Evolutionary conservation across 2,888 invertebrate species (phyloP).

Genomic region (Horisme vitalbata): DNA sequence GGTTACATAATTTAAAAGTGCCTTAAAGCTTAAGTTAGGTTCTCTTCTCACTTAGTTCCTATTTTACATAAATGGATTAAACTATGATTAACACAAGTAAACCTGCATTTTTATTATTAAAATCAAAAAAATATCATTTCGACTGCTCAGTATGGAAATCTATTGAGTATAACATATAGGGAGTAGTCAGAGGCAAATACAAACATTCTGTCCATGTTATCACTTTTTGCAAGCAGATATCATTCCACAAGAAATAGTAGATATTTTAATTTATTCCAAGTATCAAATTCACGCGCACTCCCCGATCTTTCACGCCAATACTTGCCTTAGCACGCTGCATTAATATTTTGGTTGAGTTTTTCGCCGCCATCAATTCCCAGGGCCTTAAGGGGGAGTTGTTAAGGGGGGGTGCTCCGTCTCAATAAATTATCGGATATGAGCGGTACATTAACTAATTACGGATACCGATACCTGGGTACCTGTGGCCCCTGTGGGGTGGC

Average conservation of each 20-base stretch:
- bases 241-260: background rate
- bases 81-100: too few species aligned
- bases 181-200: too few species aligned
- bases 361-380: slow-evolving; percentile 77
- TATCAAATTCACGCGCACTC: slow-evolving; percentile 48
- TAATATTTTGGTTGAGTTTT: slow-evolving; percentile 83
- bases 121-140: too few species aligned
- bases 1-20: too few species aligned
- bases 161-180: too few species aligned
- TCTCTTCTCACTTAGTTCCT: too few species aligned
- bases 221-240: too few species aligned
- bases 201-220: too few species aligned
- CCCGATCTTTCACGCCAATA: slow-evolving; percentile 59
- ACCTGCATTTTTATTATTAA: too few species aligned
- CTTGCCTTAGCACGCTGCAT: slow-evolving; percentile 72
- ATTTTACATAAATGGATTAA: too few species aligned
- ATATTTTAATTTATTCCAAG: slow-evolving; percentile 9
- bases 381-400: slow-evolving; percentile 48
- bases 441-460: slow-evolving; percentile 80
- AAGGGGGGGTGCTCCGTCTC: slow-evolving; percentile 72
- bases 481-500: slow-evolving; percentile 19
- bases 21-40: too few species aligned
- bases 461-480: slow-evolving; percentile 66
- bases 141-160: too few species aligned
- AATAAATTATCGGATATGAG: slow-evolving; percentile 81